A percentile compares a stretch with the other conserved stretches of the same genome.
Evolutionary conservation across 2,113 vertebrate genomes (phyloP).

Genomic region (Stictonetta naevosa): DNA sequence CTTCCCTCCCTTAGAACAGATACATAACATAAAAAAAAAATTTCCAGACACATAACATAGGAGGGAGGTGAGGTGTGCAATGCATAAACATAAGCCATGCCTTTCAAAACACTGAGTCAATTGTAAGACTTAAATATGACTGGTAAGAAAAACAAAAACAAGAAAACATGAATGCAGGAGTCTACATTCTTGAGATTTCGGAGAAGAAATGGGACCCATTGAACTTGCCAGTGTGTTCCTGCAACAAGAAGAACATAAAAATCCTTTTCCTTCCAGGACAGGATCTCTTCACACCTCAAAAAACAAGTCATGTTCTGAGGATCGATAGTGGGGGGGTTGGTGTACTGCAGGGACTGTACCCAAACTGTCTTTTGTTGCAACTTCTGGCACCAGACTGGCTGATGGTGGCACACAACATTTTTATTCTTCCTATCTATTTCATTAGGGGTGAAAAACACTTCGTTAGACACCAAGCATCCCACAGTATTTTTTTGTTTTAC

Average conservation of each 20-base stretch:
- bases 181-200: background rate
- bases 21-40: background rate
- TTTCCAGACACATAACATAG: background rate
- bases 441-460: background rate
- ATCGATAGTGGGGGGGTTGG: background rate
- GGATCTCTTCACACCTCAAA: background rate
- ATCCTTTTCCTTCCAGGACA: background rate
- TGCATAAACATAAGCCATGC: background rate
- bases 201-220: background rate
- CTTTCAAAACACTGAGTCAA: background rate
- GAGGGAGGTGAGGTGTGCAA: background rate
- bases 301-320: background rate
- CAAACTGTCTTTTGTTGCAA: background rate
- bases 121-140: background rate
- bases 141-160: background rate
- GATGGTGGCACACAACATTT: background rate
- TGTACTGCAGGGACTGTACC: background rate
- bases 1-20: background rate
- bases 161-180: background rate
- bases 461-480: background rate
- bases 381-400: background rate
- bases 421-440: background rate
- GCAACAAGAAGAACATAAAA: background rate
- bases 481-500: background rate
- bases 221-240: background rate